phyloP scores from a whole-genome alignment of 2,113 vertebrate genomes.

The Triplophysa siluroides region DNA sequence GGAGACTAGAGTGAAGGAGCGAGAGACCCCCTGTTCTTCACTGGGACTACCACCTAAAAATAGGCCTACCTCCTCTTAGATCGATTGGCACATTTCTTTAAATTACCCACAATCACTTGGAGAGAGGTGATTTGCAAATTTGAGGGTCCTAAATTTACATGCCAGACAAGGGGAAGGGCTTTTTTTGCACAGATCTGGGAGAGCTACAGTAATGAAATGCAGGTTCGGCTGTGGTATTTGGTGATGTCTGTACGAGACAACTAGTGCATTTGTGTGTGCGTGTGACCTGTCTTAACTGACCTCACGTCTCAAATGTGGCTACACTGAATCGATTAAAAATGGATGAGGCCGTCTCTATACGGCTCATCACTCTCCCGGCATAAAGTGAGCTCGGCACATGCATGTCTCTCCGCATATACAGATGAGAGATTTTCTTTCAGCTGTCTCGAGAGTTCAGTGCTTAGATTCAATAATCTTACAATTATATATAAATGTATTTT shows the following conservation, averaged over 20 bases:
- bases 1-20: conserved; percentile 36
- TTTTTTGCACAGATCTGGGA: conserved; percentile 28
- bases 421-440: conserved; percentile 12
- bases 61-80: conserved; percentile 47
- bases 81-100: conserved; percentile 52
- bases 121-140: conserved; percentile 52
- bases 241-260: background rate
- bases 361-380: conserved; percentile 52
- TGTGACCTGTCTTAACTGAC: conserved; percentile 60
- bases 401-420: background rate
- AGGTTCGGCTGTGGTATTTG: conserved; percentile 12
- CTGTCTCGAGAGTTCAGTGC: conserved; percentile 12
- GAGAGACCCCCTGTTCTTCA: conserved; percentile 47
- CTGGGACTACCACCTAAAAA: conserved; percentile 55
- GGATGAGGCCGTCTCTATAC: conserved; percentile 66
- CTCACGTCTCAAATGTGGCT: conserved; percentile 60
- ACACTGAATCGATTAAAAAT: conserved; percentile 68
- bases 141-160: conserved; percentile 49
- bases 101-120: conserved; percentile 55
- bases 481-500: no score
- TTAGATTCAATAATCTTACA: background rate
- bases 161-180: conserved; percentile 15
- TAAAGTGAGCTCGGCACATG: conserved; percentile 22
- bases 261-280: background rate
- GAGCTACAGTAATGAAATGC: conserved; percentile 23